Evolutionary conservation across 2,113 vertebrate genomes (phyloP).

Genomic region (Ramphastos sulfuratus): DNA sequence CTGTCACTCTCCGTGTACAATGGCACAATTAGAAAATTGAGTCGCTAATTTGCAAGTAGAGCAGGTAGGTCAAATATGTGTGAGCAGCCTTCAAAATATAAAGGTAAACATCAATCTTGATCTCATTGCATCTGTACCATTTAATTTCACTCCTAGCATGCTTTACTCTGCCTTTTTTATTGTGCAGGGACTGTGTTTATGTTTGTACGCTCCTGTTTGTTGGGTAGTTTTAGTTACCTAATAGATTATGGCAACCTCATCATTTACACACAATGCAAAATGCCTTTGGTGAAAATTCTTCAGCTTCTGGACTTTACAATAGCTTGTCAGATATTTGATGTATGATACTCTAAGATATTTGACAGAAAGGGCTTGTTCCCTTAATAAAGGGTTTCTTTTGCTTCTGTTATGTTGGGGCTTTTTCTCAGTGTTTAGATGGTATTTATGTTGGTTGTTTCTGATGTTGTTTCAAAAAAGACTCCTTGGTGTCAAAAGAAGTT

Average conservation of each 20-base stretch:
- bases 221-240: neutral
- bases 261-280: neutral
- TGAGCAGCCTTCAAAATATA: neutral
- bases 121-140: neutral
- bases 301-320: neutral
- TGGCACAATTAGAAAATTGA: constrained; percentile 6
- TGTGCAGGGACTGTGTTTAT: neutral
- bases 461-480: neutral
- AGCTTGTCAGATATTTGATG: constrained; percentile 3
- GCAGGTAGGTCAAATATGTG: neutral
- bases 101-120: neutral
- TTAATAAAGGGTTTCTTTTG: neutral
- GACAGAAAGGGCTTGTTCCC: neutral
- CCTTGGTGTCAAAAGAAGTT: neutral
- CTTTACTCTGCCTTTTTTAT: neutral
- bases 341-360: constrained; percentile 15
- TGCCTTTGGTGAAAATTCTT: neutral
- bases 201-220: neutral
- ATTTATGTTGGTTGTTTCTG: constrained; percentile 16
- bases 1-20: neutral
- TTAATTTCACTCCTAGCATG: neutral
- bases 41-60: neutral
- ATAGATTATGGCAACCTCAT: neutral
- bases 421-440: neutral
- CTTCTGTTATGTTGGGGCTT: neutral